Percentiles rank a stretch among this genome's conserved stretches.
phyloP scores from a whole-genome alignment of 1,140 invertebrate genomes.

The Amphibalanus amphitrite region DNA sequence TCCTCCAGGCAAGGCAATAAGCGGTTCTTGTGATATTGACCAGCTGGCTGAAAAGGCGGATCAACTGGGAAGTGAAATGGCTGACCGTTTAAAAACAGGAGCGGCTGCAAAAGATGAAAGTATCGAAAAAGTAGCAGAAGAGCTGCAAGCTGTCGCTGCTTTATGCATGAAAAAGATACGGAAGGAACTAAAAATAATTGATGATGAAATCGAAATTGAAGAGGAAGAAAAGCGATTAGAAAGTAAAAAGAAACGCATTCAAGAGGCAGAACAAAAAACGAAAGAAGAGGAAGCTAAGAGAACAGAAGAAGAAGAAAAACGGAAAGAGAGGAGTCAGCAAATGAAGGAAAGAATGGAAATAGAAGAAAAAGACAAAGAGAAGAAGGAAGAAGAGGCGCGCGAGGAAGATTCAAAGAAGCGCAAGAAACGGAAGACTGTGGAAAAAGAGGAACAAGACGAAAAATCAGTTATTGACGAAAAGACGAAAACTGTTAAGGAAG shows the following conservation, averaged over 20 bases:
- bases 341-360: conserved; percentile 8
- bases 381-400: conserved; percentile 18
- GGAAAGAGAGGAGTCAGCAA: not conserved
- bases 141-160: not conserved
- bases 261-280: conserved; percentile 10
- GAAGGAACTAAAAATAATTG: not conserved
- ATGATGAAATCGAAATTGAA: conserved; percentile 2
- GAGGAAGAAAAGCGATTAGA: conserved; percentile 7
- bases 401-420: conserved; percentile 20
- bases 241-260: conserved; percentile 1
- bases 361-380: conserved; percentile 5
- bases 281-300: conserved; percentile 18
- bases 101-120: not conserved
- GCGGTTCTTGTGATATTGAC: not conserved
- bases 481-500: too few species aligned
- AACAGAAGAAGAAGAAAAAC: conserved; percentile 14
- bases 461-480: too few species aligned
- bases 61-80: not conserved
- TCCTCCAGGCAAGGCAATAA: not conserved
- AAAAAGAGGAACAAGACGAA: conserved; percentile 16
- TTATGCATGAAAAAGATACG: not conserved
- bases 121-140: not conserved
- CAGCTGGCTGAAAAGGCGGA: not conserved
- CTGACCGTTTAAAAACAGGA: not conserved
- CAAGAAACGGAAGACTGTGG: conserved; percentile 17